Evolutionary conservation across 2,888 invertebrate genomes (phyloP).

Genomic region (Scrobipalpa costella): DNA sequence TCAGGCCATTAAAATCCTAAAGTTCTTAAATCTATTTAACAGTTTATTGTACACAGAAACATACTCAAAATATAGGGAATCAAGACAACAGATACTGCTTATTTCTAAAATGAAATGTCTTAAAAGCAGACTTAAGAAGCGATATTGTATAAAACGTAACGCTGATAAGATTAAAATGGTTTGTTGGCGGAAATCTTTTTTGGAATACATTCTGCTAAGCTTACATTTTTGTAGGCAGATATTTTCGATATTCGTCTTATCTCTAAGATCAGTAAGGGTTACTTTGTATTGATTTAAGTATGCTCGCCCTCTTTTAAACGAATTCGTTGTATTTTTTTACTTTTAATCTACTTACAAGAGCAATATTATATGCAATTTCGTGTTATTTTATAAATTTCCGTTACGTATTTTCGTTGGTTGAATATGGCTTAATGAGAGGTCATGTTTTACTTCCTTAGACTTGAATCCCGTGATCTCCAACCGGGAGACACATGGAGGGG

Average conservation of each 20-base stretch:
- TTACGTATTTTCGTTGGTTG: slow-evolving; percentile 7
- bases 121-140: no score
- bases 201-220: no score
- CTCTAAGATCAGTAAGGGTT: not conserved
- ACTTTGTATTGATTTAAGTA: not conserved
- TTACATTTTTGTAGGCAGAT: no score
- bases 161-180: no score
- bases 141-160: no score
- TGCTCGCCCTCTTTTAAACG: not conserved
- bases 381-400: not conserved
- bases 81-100: no score
- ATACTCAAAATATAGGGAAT: no score
- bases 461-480: slow-evolving; percentile 94
- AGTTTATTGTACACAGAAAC: no score
- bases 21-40: no score
- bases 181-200: no score
- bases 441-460: slow-evolving; percentile 85
- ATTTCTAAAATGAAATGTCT: no score
- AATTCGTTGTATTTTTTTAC: not conserved
- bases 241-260: not conserved
- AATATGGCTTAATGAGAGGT: slow-evolving; percentile 55
- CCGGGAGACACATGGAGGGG: slow-evolving; percentile 86
- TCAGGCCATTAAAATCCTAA: no score
- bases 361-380: not conserved
- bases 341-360: not conserved